phyloP scores from a whole-genome alignment of 2,113 vertebrate genomes.

The Emydura subglobosa region DNA sequence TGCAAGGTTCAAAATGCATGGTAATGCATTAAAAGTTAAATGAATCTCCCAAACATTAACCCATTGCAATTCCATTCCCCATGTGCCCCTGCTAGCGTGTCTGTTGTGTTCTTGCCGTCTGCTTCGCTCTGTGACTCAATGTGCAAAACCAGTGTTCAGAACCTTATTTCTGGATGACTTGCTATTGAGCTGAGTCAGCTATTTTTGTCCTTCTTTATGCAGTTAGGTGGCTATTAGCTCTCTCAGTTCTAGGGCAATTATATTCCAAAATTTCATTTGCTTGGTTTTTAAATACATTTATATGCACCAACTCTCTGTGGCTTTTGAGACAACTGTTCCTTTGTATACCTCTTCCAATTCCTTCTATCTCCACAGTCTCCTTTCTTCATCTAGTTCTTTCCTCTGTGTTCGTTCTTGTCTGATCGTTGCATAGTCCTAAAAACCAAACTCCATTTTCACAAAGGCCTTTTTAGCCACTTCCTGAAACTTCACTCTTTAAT shows the following conservation, averaged over 20 bases:
- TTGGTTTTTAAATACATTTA: background rate
- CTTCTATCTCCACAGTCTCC: background rate
- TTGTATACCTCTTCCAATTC: background rate
- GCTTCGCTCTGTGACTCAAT: background rate
- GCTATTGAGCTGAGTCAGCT: background rate
- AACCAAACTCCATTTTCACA: accelerated
- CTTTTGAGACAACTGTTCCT: background rate
- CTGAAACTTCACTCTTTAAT: background rate
- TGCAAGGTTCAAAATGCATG: background rate
- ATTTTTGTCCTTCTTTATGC: background rate
- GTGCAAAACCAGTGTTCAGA: background rate
- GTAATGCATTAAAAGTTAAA: background rate
- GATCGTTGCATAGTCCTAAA: background rate
- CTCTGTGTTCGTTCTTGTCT: background rate
- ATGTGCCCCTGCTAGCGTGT: accelerated
- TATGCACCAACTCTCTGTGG: background rate
- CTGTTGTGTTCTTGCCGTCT: background rate
- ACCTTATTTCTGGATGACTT: background rate
- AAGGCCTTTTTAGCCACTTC: background rate
- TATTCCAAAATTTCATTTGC: background rate
- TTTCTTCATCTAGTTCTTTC: background rate
- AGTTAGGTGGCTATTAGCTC: background rate
- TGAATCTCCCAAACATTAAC: background rate
- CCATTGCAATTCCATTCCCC: background rate
- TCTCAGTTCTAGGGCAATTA: background rate